Conservation (phyloP, 2,113 vertebrate species). For the Calidris pugnax region DNA sequence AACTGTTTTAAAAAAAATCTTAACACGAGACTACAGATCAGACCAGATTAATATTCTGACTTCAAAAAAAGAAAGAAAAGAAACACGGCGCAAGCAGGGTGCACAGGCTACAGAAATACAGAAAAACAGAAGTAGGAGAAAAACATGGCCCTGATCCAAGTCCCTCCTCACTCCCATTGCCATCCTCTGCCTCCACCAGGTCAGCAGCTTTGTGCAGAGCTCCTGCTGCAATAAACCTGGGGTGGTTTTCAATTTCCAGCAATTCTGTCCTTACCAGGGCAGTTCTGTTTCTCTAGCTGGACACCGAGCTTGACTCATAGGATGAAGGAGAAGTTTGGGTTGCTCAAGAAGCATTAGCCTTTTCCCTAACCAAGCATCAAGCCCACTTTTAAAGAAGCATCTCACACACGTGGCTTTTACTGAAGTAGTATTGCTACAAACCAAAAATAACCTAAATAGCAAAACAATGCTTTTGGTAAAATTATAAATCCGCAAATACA, state of each 20-base stretch:
- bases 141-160: not conserved
- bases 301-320: not conserved
- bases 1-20: not conserved
- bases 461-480: not conserved
- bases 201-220: not conserved
- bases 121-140: not conserved
- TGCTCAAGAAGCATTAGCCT: not conserved
- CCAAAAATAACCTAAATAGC: not conserved
- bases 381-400: not conserved
- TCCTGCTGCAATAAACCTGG: accelerated
- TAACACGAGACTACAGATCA: not conserved
- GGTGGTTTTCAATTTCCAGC: not conserved
- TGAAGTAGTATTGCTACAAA: not conserved
- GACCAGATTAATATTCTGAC: not conserved
- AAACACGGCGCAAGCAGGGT: not conserved
- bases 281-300: not conserved
- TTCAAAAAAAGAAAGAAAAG: not conserved
- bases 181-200: not conserved
- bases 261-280: not conserved
- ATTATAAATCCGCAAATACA: not conserved
- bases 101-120: accelerated
- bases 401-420: not conserved
- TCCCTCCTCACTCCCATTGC: accelerated
- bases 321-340: not conserved
- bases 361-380: not conserved